phyloP scores from a whole-genome alignment of 2,797 vertebrate species.

The Echiichthys vipera region DNA sequence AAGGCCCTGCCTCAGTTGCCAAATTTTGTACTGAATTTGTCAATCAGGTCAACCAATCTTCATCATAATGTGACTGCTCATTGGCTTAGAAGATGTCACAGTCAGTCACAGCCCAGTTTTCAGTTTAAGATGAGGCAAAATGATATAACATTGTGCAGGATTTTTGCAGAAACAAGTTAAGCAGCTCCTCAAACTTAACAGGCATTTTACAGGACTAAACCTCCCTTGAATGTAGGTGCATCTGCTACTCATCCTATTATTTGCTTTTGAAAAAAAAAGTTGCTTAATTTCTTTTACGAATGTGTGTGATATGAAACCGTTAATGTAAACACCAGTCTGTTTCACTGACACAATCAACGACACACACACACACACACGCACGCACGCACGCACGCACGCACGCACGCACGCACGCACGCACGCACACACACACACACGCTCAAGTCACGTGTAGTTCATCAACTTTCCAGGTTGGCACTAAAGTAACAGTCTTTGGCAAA shows the following conservation, averaged over 20 bases:
- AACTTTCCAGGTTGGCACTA: neutral
- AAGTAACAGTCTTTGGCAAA: neutral
- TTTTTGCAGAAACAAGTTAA: conserved; percentile 11
- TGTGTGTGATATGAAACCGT: conserved; percentile 26
- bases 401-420: neutral
- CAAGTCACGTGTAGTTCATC: conserved; percentile 1
- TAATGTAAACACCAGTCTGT: conserved; percentile 12
- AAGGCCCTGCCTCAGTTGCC: neutral
- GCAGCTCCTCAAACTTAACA: conserved; percentile 5
- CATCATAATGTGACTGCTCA: neutral
- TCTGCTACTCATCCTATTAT: conserved; percentile 5
- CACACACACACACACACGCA: neutral
- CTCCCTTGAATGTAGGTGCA: neutral
- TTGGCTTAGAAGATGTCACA: neutral
- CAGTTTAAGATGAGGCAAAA: neutral
- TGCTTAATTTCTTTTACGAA: conserved; percentile 14
- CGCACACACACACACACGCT: no score
- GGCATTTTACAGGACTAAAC: neutral
- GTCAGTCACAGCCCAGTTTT: neutral
- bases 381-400: neutral
- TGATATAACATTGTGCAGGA: neutral
- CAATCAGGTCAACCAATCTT: neutral
- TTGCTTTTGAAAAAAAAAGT: conserved; percentile 20
- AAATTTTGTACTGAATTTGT: neutral
- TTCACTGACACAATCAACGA: conserved; percentile 1